Evolutionary conservation across 2,113 vertebrate species (phyloP).

Genomic region (Cebus imitator): DNA sequence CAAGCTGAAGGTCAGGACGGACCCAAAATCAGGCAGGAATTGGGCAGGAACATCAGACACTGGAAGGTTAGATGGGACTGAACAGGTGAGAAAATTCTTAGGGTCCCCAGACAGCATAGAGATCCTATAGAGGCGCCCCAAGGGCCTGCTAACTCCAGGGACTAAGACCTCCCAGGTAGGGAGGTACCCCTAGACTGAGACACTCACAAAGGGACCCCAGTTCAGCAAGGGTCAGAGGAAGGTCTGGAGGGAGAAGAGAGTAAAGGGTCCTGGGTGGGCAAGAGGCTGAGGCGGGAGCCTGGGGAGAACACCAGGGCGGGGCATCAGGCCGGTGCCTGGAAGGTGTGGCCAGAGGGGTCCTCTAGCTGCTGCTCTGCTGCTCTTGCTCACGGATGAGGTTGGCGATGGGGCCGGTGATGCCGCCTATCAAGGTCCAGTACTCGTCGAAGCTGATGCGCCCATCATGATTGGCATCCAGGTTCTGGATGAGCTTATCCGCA

Average conservation of each 20-base stretch:
- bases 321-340: accelerated
- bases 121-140: not conserved
- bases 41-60: not conserved
- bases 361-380: conserved; percentile 70
- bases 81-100: not conserved
- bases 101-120: conserved; percentile 27
- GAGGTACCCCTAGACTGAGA: not conserved
- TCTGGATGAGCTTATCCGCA: conserved; percentile 86
- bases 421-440: conserved; percentile 88
- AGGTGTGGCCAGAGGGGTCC: accelerated
- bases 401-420: conserved; percentile 86
- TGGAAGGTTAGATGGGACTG: not conserved
- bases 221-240: not conserved
- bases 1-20: not conserved
- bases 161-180: not conserved
- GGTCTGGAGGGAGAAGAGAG: not conserved
- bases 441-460: conserved; percentile 87
- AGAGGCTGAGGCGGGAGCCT: not conserved
- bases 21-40: not conserved
- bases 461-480: conserved; percentile 85
- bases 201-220: not conserved
- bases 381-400: conserved; percentile 85
- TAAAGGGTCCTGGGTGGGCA: not conserved
- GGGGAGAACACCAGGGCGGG: not conserved
- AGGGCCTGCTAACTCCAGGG: conserved; percentile 33